phyloP scores from a whole-genome alignment of 2,888 invertebrate genomes.

The Hypsopygia costalis region DNA sequence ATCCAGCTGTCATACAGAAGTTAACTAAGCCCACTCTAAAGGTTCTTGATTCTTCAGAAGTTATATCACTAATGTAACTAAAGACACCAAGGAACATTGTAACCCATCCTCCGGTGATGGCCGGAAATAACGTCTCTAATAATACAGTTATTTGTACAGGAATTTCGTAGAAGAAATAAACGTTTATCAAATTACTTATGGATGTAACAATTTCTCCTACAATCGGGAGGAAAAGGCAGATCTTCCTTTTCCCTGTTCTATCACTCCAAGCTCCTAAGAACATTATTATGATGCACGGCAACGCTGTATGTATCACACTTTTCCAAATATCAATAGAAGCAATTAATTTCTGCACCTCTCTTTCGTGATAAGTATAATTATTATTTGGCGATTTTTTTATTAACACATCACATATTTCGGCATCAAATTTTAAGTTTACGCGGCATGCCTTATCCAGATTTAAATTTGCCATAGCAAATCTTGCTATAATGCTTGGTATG shows the following conservation, averaged over 20 bases:
- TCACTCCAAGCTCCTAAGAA: slow-evolving; percentile 84
- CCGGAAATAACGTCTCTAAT: slow-evolving; percentile 74
- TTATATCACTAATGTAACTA: slow-evolving; percentile 82
- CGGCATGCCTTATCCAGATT: slow-evolving; percentile 71
- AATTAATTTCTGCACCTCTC: slow-evolving; percentile 81
- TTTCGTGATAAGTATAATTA: slow-evolving; percentile 83
- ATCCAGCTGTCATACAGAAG: slow-evolving; percentile 79
- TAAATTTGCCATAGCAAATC: slow-evolving; percentile 82
- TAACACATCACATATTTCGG: slow-evolving; percentile 61
- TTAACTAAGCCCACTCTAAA: slow-evolving; percentile 82
- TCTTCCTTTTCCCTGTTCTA: slow-evolving; percentile 77
- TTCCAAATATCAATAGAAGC: slow-evolving; percentile 80
- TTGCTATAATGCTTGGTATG: slow-evolving; percentile 84
- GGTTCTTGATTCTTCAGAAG: slow-evolving; percentile 79
- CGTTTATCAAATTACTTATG: slow-evolving; percentile 73
- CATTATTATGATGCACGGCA: slow-evolving; percentile 79
- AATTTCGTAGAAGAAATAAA: slow-evolving; percentile 79
- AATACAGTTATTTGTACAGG: slow-evolving; percentile 77
- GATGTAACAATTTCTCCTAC: slow-evolving; percentile 75
- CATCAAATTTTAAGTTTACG: slow-evolving; percentile 54
- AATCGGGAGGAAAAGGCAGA: slow-evolving; percentile 79
- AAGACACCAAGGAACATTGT: slow-evolving; percentile 81
- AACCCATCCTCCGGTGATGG: slow-evolving; percentile 78
- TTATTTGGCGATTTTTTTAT: slow-evolving; percentile 44
- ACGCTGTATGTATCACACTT: slow-evolving; percentile 72